A percentile compares a stretch with the other conserved stretches of the same genome.
Evolutionary conservation across 37 sponge, comb jelly and placozoan species (phyloP).

Genomic region (Lycopodina hypogea): DNA sequence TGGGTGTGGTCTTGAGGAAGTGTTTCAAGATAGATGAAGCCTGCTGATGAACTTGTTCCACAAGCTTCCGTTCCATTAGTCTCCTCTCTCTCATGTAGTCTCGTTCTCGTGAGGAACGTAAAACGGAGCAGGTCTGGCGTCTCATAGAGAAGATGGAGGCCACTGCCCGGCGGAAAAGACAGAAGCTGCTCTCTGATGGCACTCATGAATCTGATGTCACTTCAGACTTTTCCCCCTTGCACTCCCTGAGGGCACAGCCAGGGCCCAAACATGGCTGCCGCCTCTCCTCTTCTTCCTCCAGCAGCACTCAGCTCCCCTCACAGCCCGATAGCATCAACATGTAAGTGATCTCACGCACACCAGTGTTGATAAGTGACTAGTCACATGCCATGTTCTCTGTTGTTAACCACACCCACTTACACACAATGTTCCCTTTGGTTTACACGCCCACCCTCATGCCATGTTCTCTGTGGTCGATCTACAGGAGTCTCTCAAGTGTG

Average conservation of each 20-base stretch:
- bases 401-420: too few relatives aligned
- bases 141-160: slow-evolving; percentile 82
- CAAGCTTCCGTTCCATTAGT: too few relatives aligned
- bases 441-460: too few relatives aligned
- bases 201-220: slow-evolving; percentile 26
- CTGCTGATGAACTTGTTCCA: background rate
- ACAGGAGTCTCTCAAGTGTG: slow-evolving; percentile 49
- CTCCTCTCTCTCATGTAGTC: background rate
- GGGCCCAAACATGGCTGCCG: background rate
- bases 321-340: background rate
- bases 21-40: background rate
- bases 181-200: slow-evolving; percentile 47
- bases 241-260: background rate
- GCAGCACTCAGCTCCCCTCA: background rate
- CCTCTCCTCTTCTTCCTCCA: background rate
- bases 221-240: background rate
- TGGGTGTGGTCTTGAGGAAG: too few relatives aligned
- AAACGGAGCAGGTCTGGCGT: slow-evolving; percentile 63
- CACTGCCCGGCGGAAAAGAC: slow-evolving; percentile 23
- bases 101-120: slow-evolving; percentile 75
- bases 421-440: too few relatives aligned
- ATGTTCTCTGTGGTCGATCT: background rate
- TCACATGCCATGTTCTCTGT: too few relatives aligned
- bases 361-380: too few relatives aligned
- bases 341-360: background rate